Evolutionary conservation across 2,113 vertebrate species (phyloP).

Genomic region (Thalassarche chlororhynchos): DNA sequence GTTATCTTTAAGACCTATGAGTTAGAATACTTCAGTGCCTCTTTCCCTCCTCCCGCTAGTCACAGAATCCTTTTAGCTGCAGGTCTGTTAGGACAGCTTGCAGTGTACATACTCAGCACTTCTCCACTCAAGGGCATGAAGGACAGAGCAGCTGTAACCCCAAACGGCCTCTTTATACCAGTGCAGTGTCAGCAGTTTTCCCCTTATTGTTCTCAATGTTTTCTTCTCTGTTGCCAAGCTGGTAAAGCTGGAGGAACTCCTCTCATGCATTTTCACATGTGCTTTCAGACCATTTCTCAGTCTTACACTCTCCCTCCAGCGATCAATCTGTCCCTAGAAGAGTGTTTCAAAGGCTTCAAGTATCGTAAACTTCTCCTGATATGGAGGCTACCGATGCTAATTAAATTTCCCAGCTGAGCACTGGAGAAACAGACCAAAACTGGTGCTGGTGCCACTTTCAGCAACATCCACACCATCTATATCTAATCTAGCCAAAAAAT

Average conservation of each 20-base stretch:
- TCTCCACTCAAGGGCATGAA: not conserved
- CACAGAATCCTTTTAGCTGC: not conserved
- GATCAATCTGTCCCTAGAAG: not conserved
- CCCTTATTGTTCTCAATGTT: not conserved
- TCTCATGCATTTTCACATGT: not conserved
- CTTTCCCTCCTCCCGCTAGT: not conserved
- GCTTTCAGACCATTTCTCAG: not conserved
- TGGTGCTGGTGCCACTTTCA: not conserved
- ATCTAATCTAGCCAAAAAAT: not conserved
- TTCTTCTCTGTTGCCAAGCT: not conserved
- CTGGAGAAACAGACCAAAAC: not conserved
- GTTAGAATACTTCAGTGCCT: not conserved
- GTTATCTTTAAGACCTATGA: not conserved
- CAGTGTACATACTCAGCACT: too few relatives aligned
- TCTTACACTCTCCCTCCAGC: not conserved
- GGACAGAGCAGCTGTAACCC: not conserved
- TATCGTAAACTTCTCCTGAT: not conserved
- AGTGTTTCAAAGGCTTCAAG: not conserved
- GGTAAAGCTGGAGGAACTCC: not conserved
- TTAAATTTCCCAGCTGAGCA: not conserved
- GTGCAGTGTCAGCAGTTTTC: not conserved
- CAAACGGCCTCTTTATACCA: not conserved
- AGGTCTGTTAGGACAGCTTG: not conserved
- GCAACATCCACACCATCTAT: not conserved
- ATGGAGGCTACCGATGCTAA: fast-evolving